Conservation (phyloP, 1,140 invertebrate species). For the Anadara kagoshimensis region DNA sequence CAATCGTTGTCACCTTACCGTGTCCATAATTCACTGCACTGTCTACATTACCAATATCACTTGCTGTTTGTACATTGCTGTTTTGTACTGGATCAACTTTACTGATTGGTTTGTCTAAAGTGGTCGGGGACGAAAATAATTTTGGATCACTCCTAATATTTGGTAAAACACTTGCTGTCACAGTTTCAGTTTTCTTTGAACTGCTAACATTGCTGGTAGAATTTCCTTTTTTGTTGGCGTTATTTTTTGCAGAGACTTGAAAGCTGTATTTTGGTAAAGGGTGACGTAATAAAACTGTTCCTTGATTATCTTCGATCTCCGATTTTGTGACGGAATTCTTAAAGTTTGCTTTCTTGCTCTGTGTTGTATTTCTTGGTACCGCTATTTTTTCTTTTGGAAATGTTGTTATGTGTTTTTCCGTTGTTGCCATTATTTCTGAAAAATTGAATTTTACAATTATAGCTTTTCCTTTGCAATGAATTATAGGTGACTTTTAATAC, state of each 20-base stretch:
- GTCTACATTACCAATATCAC: not conserved
- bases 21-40: too few species aligned
- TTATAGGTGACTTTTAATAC: too few species aligned
- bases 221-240: slow-evolving; percentile 11
- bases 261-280: slow-evolving; percentile 64
- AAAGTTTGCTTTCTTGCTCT: too few species aligned
- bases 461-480: too few species aligned
- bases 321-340: too few species aligned
- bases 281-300: slow-evolving; percentile 54
- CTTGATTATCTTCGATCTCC: slow-evolving; percentile 4
- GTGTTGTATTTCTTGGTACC: too few species aligned
- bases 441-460: too few species aligned
- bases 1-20: too few species aligned
- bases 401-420: too few species aligned
- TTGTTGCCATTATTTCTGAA: too few species aligned
- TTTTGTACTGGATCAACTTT: slow-evolving; percentile 1
- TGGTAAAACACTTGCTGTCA: slow-evolving; percentile 18
- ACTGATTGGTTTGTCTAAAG: slow-evolving; percentile 14
- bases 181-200: slow-evolving; percentile 10
- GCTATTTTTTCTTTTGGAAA: too few species aligned
- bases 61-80: not conserved
- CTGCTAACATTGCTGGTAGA: not conserved
- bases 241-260: slow-evolving; percentile 29
- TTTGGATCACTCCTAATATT: not conserved
- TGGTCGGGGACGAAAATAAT: not conserved